Evolutionary conservation across 2,113 vertebrate species (phyloP).

Genomic region (Sorex fumeus): DNA sequence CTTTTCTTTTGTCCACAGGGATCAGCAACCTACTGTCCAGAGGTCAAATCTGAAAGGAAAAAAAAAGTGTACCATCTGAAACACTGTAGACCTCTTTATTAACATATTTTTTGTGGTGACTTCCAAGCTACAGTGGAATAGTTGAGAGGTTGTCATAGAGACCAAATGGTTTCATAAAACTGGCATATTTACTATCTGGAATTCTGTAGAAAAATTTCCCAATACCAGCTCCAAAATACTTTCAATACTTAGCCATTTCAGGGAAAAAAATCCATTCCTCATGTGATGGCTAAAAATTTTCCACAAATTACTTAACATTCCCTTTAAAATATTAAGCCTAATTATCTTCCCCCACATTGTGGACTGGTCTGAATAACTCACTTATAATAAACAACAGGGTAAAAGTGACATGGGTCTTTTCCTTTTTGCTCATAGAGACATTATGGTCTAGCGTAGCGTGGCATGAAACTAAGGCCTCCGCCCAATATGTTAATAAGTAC

Average conservation of each 20-base stretch:
- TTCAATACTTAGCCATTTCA: constrained; percentile 9
- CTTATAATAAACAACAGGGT: not conserved
- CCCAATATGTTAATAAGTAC: not conserved
- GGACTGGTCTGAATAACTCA: not conserved
- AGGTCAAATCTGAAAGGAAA: not conserved
- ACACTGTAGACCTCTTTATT: constrained; percentile 2
- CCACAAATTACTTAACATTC: not conserved
- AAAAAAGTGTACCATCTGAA: not conserved
- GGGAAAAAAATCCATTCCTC: not conserved
- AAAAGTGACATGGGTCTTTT: not conserved
- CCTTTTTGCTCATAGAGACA: not conserved
- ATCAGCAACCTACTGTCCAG: not conserved
- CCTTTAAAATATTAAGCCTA: not conserved
- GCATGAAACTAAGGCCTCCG: not conserved
- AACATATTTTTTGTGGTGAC: not conserved
- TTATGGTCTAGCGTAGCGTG: not conserved
- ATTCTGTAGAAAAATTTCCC: constrained; percentile 10
- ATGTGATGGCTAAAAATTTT: not conserved
- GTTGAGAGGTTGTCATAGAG: not conserved
- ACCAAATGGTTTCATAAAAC: not conserved
- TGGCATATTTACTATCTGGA: not conserved
- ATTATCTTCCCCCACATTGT: not conserved
- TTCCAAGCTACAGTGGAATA: not conserved
- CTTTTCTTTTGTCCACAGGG: not conserved
- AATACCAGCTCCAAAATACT: not conserved